Percentiles rank a stretch among this genome's conserved stretches.
Conservation (phyloP, 2,888 invertebrate genomes). For the Xestia sexstrigata region DNA sequence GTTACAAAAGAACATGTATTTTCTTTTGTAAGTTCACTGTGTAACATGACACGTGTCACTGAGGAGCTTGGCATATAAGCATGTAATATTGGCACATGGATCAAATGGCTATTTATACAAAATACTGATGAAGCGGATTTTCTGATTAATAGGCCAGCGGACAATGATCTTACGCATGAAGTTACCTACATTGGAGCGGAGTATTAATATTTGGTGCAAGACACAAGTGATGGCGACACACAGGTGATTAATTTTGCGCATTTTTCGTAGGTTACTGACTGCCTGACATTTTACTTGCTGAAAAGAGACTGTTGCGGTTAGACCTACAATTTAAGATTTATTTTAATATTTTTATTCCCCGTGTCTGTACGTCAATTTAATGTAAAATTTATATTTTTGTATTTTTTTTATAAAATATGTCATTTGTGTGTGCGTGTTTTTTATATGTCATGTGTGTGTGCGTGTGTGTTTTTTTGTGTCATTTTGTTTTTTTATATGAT, state of each 20-base stretch:
- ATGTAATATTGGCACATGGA: slow-evolving; percentile 20
- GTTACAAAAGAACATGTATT: no score
- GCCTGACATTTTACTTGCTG: background rate
- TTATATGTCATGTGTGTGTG: no score
- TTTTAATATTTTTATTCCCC: no score
- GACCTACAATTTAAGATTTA: background rate
- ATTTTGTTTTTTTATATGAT: no score
- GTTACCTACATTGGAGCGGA: slow-evolving; percentile 62
- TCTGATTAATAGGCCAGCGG: slow-evolving; percentile 65
- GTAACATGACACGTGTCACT: no score
- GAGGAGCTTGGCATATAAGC: background rate
- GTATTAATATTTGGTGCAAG: slow-evolving; percentile 60
- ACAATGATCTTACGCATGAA: slow-evolving; percentile 69
- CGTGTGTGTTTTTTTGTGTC: no score
- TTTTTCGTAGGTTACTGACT: background rate
- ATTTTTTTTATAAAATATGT: no score
- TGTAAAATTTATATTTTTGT: background rate
- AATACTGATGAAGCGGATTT: slow-evolving; percentile 50
- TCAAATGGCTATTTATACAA: slow-evolving; percentile 54
- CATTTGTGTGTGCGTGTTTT: no score
- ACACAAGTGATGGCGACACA: background rate
- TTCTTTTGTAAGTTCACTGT: no score
- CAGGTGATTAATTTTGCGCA: background rate
- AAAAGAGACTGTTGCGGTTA: background rate
- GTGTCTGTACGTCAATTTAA: background rate